Base-by-base conservation (phyloP, 23 tunicate genomes). In the Halocynthia roretzi region DNA sequence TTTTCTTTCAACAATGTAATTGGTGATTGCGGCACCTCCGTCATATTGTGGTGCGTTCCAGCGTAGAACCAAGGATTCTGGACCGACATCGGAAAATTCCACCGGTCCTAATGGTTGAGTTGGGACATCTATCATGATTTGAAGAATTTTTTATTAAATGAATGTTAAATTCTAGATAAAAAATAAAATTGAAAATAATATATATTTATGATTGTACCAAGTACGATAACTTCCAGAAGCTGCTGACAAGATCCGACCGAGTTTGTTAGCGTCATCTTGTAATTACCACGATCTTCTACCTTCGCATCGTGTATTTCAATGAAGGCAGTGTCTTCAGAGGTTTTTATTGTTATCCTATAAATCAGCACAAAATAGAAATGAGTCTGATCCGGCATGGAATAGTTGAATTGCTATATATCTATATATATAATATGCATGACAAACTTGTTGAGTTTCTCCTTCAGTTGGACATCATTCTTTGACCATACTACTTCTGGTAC, bases 1-100 rank as follows among this genome's bases (percentile, higher is more conserved):
- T 20, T 94, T 85, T 68, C 86, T 81, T 68, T 94, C 99, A 14
- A 94, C 96, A 49, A 89, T 74, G 77, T 87, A 94, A 78, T 94
- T 94, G 72, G 86, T 87, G 20, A 94, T 72, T 11, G 87, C 44
- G 17, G 99, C 89, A 6, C 99, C 99, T 7, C 99, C 99, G 62
- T 94, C 95, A 70, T 84, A 88, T 7, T 6, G 8, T 40, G 99
- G 95, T 6, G 77, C 80, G 58, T 84, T 81, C 99, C 99, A 94
- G 44, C 62, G 78, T 58, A 94, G 71, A 5, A 79, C 74, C 8
- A 84, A 54, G n/a, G 95, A 84, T 8, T 61, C 78, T 5, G 87
- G 81, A 7, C 84, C 70, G 52, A 94, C 52, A 50, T 88, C 91
- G n/a, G 86, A 10, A 12, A 86, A 62, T 21, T 83, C 82, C 6